Evolutionary conservation across 2,888 invertebrate genomes (phyloP).

Genomic region (Plutella xylostella): DNA sequence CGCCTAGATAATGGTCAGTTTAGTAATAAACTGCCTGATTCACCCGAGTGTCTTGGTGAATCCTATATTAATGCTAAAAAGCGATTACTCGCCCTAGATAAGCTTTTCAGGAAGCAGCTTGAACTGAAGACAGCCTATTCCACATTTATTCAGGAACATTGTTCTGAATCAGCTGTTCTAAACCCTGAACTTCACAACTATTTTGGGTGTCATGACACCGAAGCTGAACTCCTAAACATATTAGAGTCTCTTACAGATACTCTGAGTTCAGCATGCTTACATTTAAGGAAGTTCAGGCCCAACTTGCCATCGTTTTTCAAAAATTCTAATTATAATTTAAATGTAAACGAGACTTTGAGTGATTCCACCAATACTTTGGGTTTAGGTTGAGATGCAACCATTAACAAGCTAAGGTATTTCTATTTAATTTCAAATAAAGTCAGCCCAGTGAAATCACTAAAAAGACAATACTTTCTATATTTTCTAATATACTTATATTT

Average conservation of each 20-base stretch:
- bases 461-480: conserved; percentile 12
- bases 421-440: conserved; percentile 14
- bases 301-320: conserved; percentile 3
- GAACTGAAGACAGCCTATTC: neutral
- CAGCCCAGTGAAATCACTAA: no score
- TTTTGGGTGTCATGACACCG: conserved; percentile 9
- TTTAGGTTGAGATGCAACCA: conserved; percentile 16
- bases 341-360: no score
- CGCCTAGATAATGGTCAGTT: neutral
- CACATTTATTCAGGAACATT: conserved; percentile 17
- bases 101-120: neutral
- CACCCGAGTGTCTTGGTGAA: neutral
- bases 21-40: neutral
- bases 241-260: conserved; percentile 2
- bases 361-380: conserved; percentile 13
- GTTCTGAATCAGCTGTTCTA: no score
- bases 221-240: conserved; percentile 5
- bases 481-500: conserved; percentile 11
- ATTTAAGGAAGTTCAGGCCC: conserved; percentile 12
- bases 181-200: conserved; percentile 13
- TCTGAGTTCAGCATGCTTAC: conserved; percentile 3
- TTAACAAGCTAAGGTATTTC: conserved; percentile 16
- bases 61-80: neutral
- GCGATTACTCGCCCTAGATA: neutral
- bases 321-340: no score